phyloP scores from a whole-genome alignment of 2,797 vertebrate species.

The Mormyrops boulengeri region DNA sequence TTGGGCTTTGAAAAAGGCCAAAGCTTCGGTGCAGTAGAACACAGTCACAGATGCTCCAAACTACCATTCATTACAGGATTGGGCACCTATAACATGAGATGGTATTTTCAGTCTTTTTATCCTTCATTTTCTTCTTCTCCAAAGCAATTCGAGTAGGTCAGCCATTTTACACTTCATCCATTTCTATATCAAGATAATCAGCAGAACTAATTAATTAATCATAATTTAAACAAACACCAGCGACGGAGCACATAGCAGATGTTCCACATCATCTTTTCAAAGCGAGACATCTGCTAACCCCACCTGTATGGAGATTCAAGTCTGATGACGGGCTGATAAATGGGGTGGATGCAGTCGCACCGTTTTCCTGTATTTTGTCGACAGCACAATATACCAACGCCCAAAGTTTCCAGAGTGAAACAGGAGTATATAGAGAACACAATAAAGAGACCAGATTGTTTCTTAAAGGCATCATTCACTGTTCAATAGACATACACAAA shows the following conservation, averaged over 20 bases:
- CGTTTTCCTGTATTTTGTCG: not conserved
- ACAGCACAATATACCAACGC: not conserved
- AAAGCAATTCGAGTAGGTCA: not conserved
- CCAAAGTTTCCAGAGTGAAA: not conserved
- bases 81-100: not conserved
- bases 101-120: not conserved
- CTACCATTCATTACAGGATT: not conserved
- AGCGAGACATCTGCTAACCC: not conserved
- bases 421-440: not conserved
- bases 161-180: not conserved
- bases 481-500: not conserved
- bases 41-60: not conserved
- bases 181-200: slow-evolving; percentile 2
- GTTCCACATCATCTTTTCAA: not conserved
- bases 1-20: not conserved
- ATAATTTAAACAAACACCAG: not conserved
- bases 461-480: not conserved
- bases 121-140: not conserved
- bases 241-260: not conserved
- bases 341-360: not conserved
- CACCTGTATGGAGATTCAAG: not conserved
- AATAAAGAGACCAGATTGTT: not conserved
- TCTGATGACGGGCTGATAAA: not conserved
- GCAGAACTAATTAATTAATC: slow-evolving; percentile 1
- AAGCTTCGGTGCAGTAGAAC: not conserved